These are phyloP conservation scores for Enteromius treurensis DNA, from an alignment of 2,797 vertebrate genomes.

Conservation along the genomic window DNA sequence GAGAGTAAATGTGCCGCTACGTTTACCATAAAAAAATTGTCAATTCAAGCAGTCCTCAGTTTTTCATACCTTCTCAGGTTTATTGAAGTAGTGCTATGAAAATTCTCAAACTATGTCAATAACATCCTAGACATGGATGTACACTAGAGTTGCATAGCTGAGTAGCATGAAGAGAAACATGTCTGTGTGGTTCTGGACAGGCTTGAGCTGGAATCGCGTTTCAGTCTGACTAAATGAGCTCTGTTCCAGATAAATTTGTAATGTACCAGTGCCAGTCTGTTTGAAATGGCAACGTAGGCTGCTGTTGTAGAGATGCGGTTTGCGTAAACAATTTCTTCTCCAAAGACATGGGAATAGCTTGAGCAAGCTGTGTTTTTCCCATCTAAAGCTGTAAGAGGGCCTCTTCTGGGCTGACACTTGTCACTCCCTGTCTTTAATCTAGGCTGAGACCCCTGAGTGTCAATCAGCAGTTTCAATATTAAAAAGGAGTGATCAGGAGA, in stretches of 20 bases:
- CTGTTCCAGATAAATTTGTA: constrained; percentile 34
- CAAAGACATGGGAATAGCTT: constrained; percentile 5
- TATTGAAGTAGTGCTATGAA: constrained; percentile 64
- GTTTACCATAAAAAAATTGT: constrained; percentile 49
- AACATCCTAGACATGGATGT: neutral
- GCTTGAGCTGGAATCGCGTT: constrained; percentile 15
- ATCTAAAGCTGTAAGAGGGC: neutral
- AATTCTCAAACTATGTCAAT: constrained; percentile 16
- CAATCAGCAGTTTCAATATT: neutral
- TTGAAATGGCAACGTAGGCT: constrained; percentile 18
- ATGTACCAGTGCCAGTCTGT: constrained; percentile 25
- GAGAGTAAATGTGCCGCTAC: constrained; percentile 20
- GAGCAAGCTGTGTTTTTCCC: constrained; percentile 12
- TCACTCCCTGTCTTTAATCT: constrained; percentile 5
- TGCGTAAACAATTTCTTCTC: constrained; percentile 12
- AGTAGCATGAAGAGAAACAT: constrained; percentile 2
- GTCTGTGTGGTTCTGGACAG: constrained; percentile 7
- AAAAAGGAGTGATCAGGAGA: neutral
- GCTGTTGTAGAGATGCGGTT: constrained; percentile 13
- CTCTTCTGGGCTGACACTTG: neutral
- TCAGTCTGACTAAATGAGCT: constrained; percentile 16
- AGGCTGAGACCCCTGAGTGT: neutral
- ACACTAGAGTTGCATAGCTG: neutral
- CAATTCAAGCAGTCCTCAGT: constrained; percentile 55
- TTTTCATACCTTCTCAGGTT: constrained; percentile 55